A percentile compares a stretch with the other conserved stretches of the same genome.
These are phyloP conservation scores for Eulacestoma nigropectus DNA, from an alignment of 2,113 vertebrate species.

Conservation along the genomic window DNA sequence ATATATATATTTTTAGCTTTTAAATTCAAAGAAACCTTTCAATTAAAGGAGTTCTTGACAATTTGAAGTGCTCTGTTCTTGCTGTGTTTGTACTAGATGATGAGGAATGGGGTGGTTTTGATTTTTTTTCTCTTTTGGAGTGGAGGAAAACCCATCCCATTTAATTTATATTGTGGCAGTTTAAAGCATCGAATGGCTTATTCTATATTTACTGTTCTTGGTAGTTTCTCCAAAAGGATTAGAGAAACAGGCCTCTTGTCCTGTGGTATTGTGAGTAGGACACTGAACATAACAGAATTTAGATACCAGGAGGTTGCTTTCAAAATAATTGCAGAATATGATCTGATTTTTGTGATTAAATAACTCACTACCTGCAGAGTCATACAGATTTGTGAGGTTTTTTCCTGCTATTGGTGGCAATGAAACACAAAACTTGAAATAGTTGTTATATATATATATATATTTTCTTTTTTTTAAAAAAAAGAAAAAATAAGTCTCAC, in stretches of 20 bases:
- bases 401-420: background rate
- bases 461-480: too few species aligned
- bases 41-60: background rate
- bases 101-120: background rate
- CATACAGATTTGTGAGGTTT: background rate
- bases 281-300: background rate
- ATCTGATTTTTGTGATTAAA: background rate
- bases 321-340: background rate
- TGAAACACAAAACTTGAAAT: background rate
- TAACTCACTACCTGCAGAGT: background rate
- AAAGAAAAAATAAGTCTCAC: background rate
- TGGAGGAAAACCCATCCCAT: background rate
- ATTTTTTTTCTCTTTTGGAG: background rate
- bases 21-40: background rate
- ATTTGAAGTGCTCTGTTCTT: background rate
- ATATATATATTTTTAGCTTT: background rate
- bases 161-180: background rate
- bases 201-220: background rate
- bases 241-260: background rate
- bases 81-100: background rate
- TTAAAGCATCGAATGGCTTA: background rate
- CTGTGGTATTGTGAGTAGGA: background rate
- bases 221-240: background rate
- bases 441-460: accelerated
- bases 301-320: background rate